Evolutionary conservation across 1,140 invertebrate species (phyloP).

Genomic region (Drosophila seguyi): DNA sequence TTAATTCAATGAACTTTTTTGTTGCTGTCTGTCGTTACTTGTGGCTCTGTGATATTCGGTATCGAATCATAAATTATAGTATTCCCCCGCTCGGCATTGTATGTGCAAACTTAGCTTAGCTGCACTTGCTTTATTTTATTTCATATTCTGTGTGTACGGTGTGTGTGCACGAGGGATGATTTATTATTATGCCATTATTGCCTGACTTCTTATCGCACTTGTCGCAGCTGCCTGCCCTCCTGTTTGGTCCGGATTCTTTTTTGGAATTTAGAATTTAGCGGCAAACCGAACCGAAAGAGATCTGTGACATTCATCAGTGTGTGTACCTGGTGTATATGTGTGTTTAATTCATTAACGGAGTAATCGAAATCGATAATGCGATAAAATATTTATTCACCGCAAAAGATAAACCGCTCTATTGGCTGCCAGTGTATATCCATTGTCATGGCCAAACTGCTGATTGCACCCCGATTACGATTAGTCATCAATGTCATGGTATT

Average conservation of each 20-base stretch:
- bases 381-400: slow-evolving; percentile 67
- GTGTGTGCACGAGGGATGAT: slow-evolving; percentile 40
- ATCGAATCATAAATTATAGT: slow-evolving; percentile 27
- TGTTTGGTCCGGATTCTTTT: slow-evolving; percentile 27
- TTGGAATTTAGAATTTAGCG: slow-evolving; percentile 8
- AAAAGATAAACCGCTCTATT: slow-evolving; percentile 41
- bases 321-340: neutral
- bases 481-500: slow-evolving; percentile 45
- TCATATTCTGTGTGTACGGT: slow-evolving; percentile 2
- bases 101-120: slow-evolving; percentile 23
- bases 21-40: neutral
- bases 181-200: slow-evolving; percentile 70
- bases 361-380: slow-evolving; percentile 78
- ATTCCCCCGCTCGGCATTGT: slow-evolving; percentile 11
- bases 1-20: slow-evolving; percentile 74
- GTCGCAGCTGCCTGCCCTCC: slow-evolving; percentile 19
- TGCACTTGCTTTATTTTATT: neutral
- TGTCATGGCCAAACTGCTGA: slow-evolving; percentile 36
- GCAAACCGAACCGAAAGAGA: slow-evolving; percentile 13
- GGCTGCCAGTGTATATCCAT: slow-evolving; percentile 18
- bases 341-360: slow-evolving; percentile 72
- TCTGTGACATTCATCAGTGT: neutral
- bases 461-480: slow-evolving; percentile 29
- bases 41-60: slow-evolving; percentile 30
- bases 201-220: slow-evolving; percentile 50